phyloP scores from a whole-genome alignment of 2,888 invertebrate species.

The Lysandra bellargus region DNA sequence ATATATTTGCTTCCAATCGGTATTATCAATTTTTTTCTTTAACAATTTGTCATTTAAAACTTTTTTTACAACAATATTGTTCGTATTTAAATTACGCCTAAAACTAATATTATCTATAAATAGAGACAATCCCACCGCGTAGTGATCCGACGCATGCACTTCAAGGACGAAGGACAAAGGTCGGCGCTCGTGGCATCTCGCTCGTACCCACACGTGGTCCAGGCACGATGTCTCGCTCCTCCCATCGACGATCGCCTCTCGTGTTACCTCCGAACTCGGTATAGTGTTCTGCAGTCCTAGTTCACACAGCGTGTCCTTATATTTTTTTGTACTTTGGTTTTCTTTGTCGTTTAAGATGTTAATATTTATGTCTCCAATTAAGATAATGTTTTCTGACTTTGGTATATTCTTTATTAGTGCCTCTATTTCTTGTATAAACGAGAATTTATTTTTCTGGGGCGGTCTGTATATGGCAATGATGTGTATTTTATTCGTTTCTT shows the following conservation, averaged over 20 bases:
- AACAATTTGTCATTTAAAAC: too few relatives aligned
- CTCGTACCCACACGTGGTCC: conserved; percentile 33
- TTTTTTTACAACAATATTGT: too few relatives aligned
- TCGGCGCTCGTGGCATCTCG: conserved; percentile 13
- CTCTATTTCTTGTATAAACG: too few relatives aligned
- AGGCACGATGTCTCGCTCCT: conserved; percentile 21
- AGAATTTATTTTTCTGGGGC: conserved; percentile 1
- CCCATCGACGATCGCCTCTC: conserved; percentile 30
- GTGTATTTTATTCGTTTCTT: conserved; percentile 20
- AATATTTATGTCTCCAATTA: conserved; percentile 6
- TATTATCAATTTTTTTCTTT: too few relatives aligned
- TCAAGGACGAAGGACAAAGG: conserved; percentile 25
- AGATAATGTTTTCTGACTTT: too few relatives aligned
- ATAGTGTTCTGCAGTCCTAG: conserved; percentile 29
- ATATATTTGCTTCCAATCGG: too few relatives aligned
- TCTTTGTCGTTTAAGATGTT: not conserved
- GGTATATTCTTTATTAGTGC: too few relatives aligned
- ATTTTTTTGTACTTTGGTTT: conserved; percentile 10
- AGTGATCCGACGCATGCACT: conserved; percentile 32
- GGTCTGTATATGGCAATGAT: conserved; percentile 35
- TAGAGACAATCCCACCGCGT: conserved; percentile 15
- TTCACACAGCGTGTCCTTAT: conserved; percentile 32
- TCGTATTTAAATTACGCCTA: not conserved
- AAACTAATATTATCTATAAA: not conserved
- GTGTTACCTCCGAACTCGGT: conserved; percentile 31